A percentile compares a stretch with the other conserved stretches of the same genome.
These are phyloP conservation scores for Sinonovacula constricta DNA, from an alignment of 1,140 invertebrate genomes.

Conservation along the genomic window DNA sequence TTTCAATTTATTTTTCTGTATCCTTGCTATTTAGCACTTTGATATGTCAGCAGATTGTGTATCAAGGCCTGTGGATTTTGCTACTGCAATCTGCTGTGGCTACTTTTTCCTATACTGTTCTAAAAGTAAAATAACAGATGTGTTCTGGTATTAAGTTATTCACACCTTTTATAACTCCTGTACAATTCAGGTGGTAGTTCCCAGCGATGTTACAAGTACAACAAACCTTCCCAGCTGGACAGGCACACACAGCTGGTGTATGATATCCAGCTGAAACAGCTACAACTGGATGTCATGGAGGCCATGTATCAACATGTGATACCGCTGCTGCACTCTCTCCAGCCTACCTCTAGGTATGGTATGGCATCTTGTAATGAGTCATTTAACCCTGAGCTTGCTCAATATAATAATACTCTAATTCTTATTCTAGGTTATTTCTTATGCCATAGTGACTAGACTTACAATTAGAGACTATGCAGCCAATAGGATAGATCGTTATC, in stretches of 20 bases:
- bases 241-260: conserved; percentile 19
- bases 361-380: neutral
- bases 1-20: too few species aligned
- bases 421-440: neutral
- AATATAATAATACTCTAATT: neutral
- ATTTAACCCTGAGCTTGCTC: neutral
- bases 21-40: too few species aligned
- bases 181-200: neutral
- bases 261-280: conserved; percentile 24
- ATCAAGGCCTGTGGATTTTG: too few species aligned
- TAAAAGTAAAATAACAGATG: too few species aligned
- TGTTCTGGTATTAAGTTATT: too few species aligned
- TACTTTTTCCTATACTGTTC: too few species aligned
- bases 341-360: conserved; percentile 32
- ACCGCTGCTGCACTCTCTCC: conserved; percentile 19
- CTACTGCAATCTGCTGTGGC: too few species aligned
- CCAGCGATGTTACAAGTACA: neutral
- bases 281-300: conserved; percentile 34
- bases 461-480: neutral
- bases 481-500: too few species aligned
- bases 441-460: neutral
- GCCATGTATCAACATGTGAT: conserved; percentile 16
- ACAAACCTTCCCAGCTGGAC: conserved; percentile 27
- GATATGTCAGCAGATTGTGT: too few species aligned
- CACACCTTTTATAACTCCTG: too few species aligned